Conservation (phyloP, 2,888 invertebrate species). For the Cybosia mesomella region DNA sequence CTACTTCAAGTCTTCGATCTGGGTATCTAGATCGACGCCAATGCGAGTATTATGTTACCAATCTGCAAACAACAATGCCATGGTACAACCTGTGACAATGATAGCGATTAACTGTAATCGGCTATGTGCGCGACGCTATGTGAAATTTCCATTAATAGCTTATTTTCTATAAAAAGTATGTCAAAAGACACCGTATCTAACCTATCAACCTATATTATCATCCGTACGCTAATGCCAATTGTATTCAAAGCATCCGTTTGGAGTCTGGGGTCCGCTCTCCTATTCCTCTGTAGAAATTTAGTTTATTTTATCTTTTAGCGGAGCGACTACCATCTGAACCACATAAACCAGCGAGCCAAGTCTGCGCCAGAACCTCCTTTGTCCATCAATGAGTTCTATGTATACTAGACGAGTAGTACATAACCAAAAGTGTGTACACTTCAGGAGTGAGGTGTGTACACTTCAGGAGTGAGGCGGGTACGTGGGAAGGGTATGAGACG, state of each 20-base stretch:
- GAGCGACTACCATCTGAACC: background rate
- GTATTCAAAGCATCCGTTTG: background rate
- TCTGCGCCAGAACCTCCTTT: background rate
- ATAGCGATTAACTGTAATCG: slow-evolving; percentile 62
- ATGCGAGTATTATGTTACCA: slow-evolving; percentile 65
- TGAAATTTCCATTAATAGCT: slow-evolving; percentile 45
- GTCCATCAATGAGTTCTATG: too few species aligned
- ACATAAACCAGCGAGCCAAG: too few species aligned
- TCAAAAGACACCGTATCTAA: slow-evolving; percentile 32
- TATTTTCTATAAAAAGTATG: slow-evolving; percentile 44
- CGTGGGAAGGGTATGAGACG: too few species aligned
- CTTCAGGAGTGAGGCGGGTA: too few species aligned
- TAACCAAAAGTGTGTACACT: too few species aligned
- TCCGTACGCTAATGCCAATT: too few species aligned
- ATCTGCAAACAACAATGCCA: slow-evolving; percentile 67
- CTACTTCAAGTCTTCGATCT: slow-evolving; percentile 63
- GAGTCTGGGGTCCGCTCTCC: background rate
- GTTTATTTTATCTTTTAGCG: background rate
- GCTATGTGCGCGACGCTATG: slow-evolving; percentile 30
- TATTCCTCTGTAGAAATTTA: background rate
- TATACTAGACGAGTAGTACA: too few species aligned
- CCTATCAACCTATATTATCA: background rate
- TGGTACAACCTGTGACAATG: slow-evolving; percentile 62
- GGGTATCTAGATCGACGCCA: slow-evolving; percentile 76
- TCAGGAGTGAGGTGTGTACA: too few species aligned